Percentiles rank a stretch among this genome's conserved stretches.
Evolutionary conservation across 2,113 vertebrate genomes (phyloP).

Genomic region (Oreochromis spilurus): DNA sequence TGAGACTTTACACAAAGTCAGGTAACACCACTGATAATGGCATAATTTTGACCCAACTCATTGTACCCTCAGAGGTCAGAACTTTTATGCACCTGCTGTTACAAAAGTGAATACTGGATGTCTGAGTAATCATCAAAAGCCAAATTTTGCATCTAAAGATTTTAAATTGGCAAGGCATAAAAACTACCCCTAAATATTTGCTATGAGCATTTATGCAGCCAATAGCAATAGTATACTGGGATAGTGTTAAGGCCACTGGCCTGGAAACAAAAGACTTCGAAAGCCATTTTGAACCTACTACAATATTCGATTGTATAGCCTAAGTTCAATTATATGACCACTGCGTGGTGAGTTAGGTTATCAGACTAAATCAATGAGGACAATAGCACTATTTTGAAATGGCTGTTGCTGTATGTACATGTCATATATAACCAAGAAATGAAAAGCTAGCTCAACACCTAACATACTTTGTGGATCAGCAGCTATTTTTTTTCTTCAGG

Average conservation of each 20-base stretch:
- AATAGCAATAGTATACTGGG: fast-evolving
- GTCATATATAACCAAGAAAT: fast-evolving
- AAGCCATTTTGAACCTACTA: neutral
- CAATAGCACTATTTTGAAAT: neutral
- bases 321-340: neutral
- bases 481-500: fast-evolving
- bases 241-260: too few species aligned
- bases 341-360: neutral
- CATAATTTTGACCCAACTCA: fast-evolving
- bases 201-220: fast-evolving
- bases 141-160: fast-evolving
- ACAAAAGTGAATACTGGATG: fast-evolving
- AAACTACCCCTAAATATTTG: fast-evolving
- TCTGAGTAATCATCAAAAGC: fast-evolving
- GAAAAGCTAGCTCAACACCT: neutral
- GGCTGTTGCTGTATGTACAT: fast-evolving
- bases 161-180: fast-evolving
- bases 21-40: neutral
- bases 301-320: fast-evolving
- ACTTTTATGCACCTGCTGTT: fast-evolving
- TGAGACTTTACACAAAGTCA: neutral
- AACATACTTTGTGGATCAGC: neutral
- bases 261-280: fast-evolving
- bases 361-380: fast-evolving
- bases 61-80: neutral